Evolutionary conservation across 2,888 invertebrate genomes (phyloP), one percentile per base, ranked within the genome.

Genomic region (Acanthococcus lagerstroemiae): DNA sequence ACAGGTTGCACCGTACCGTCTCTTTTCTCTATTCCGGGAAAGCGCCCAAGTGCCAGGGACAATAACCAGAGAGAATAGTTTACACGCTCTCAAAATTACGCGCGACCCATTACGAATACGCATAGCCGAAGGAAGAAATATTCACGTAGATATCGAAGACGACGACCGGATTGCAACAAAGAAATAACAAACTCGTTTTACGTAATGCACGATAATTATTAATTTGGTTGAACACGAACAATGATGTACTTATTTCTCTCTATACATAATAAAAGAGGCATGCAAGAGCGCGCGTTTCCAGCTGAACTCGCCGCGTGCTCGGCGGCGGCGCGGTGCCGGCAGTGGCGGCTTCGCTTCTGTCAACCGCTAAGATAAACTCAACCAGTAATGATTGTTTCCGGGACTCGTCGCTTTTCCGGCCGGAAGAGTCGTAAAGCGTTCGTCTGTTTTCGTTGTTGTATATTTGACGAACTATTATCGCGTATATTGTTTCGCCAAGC

Each of bases 401-500:
- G 63, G 63, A 63, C 63, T 24, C 17, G 63, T 63, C 63, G 63
- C 63, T 63, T 63, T 63, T 63, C 63, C 63, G 63, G 63, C 54
- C 63, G 63, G 63, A 63, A 63, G 52, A 63, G 37, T 63, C 37
- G 54, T 22, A 63, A 63, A 63, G 54, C 63, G 63, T 63, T 54
- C 54, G 63, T 54, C 48, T 60, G 46, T 45, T 45, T 19, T 19
- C 24, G 19, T 19, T 63, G 37, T 61, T 48, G 26, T 45, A 45
- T 58, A 46, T 58, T 58, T 58, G 58, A 58, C 46, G 58, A 58
- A 58, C 58, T 58, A 58, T 58, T 58, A 46, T 58, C 52, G 52
- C 22, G 52, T 19, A 22, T 63, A 61, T 50, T 63, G 54, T 44
- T 63, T 37, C 21, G 54, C 25, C 26, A 37, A 63, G 21, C 22